Base-by-base conservation (phyloP, 1,140 invertebrate genomes). In the Aphelenchoides besseyi region DNA sequence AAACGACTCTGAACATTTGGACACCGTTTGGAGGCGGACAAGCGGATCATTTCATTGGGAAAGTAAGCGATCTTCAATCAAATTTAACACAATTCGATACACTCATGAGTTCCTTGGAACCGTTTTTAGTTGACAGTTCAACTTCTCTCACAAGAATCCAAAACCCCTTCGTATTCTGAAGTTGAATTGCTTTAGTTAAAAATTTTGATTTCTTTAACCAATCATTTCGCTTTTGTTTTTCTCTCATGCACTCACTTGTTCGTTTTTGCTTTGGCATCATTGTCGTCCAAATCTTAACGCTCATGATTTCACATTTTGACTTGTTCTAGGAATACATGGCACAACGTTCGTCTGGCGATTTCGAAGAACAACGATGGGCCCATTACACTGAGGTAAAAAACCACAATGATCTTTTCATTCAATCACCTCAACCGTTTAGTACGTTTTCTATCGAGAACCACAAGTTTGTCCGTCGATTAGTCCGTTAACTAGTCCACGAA, bases 391-490 rank as follows among this genome's bases (percentile, higher is more conserved):
- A 81, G 53, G 5, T 26, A 8, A 32, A 32, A 32, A 3, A 59
- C 18, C 3, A 5, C n/a, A 3, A 26, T 32, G 3, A 26, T 18
- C 55, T 5, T 5, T 59, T 26, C 12, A n/a, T n/a, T n/a, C n/a
- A n/a, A n/a, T 8, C 30, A 32, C 55, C 18, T 32, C 5, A 5
- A 28, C 12, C n/a, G 55, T 59, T 32, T 74, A 74, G 28, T 83
- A 84, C 71, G 80, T 83, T 9, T 83, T 83, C 71, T 83, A 83
- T 63, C 71, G 82, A 52, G 82, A 83, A 52, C 80, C 82, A n/a
- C 78, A 79, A 55, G 41, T 76, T 32, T 77, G 33, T n/a, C 35
- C 85, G 33, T 68, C 74, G 3, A 63, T 41, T 18, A 77, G 74
- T 32, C 76, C 76, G 16, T 36, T 36, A 16, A 53, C 41, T 23